These are phyloP conservation scores for Pyrgilauda ruficollis DNA, from an alignment of 2,113 vertebrate species.

Conservation along the genomic window DNA sequence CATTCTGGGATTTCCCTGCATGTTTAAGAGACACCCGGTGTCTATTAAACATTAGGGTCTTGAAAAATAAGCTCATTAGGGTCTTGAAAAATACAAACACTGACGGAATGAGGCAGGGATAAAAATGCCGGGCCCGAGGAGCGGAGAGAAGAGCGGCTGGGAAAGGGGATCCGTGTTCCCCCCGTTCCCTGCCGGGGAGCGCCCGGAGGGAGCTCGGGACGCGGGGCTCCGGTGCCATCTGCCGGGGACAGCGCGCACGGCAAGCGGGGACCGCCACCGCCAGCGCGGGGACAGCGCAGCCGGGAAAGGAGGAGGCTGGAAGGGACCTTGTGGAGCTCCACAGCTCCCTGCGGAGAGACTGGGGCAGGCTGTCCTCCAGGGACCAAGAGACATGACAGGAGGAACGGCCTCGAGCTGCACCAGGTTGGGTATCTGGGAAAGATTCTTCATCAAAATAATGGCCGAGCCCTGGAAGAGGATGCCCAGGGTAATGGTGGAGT, in stretches of 20 bases:
- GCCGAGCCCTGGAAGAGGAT: neutral
- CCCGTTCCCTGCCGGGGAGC: neutral
- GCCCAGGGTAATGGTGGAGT: too few species aligned
- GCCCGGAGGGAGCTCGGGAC: neutral
- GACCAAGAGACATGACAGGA: neutral
- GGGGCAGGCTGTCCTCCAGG: neutral
- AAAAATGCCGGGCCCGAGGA: neutral
- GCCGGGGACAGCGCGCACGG: neutral
- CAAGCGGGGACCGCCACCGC: neutral
- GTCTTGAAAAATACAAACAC: neutral
- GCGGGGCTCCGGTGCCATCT: neutral
- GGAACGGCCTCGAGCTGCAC: neutral
- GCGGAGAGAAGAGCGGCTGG: neutral
- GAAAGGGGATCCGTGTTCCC: neutral
- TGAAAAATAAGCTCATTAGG: neutral
- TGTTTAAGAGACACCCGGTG: neutral
- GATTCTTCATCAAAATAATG: neutral
- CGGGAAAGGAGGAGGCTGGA: neutral
- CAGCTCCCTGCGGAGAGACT: neutral
- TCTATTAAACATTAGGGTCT: neutral
- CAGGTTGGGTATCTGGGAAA: neutral
- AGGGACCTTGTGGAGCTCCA: fast-evolving
- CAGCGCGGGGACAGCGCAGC: neutral
- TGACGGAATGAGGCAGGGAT: neutral
- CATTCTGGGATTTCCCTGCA: neutral